phyloP scores from a whole-genome alignment of 2,113 vertebrate genomes.

The Peucedramus taeniatus region DNA sequence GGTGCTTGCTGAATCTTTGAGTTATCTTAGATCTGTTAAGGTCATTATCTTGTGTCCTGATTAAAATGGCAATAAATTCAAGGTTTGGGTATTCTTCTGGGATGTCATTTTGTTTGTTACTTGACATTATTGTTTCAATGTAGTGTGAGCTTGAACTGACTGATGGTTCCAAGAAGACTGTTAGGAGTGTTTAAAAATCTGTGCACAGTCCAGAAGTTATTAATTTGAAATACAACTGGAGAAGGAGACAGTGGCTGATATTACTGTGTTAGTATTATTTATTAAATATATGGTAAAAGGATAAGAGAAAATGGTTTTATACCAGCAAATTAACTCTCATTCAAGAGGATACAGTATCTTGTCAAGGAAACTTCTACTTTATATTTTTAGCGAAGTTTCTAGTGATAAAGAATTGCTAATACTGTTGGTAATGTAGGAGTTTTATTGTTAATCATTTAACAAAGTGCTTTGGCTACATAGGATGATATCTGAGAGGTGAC shows the following conservation, averaged over 20 bases:
- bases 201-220: not conserved
- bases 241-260: not conserved
- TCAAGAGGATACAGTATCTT: fast-evolving
- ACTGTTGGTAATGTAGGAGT: not conserved
- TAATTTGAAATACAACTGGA: not conserved
- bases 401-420: not conserved
- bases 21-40: not conserved
- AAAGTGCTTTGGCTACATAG: not conserved
- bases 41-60: not conserved
- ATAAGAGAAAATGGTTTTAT: not conserved
- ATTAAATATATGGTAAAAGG: not conserved
- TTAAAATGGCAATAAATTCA: not conserved
- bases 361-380: not conserved
- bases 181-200: not conserved
- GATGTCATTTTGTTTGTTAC: not conserved
- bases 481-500: not conserved
- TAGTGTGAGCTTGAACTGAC: not conserved
- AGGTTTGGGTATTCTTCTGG: not conserved
- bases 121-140: not conserved
- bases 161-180: not conserved
- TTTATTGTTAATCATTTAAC: not conserved
- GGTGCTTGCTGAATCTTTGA: not conserved
- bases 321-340: not conserved
- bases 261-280: not conserved
- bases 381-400: not conserved